Evolutionary conservation across 2,113 vertebrate species (phyloP).

Genomic region (Salminus brasiliensis): DNA sequence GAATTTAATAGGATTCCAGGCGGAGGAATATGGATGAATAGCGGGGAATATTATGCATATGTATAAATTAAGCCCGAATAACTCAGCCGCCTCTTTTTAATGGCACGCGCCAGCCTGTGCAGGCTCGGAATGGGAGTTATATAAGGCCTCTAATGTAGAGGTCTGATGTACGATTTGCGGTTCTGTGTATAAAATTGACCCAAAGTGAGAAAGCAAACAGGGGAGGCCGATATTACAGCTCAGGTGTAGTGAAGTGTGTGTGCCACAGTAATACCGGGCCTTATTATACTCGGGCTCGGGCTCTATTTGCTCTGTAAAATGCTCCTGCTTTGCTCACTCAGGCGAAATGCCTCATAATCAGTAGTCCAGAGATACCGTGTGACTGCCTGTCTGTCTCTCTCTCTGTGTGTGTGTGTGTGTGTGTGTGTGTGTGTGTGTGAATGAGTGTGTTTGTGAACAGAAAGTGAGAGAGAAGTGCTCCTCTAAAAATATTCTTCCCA

Average conservation of each 20-base stretch:
- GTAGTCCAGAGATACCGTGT: neutral
- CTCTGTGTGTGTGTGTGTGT: too few relatives aligned
- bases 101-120: slow-evolving; percentile 25
- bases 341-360: slow-evolving; percentile 5
- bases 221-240: slow-evolving; percentile 13
- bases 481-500: too few relatives aligned
- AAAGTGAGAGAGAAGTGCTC: too few relatives aligned
- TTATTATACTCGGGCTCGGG: slow-evolving; percentile 21
- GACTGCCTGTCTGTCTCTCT: neutral
- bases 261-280: slow-evolving; percentile 8
- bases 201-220: slow-evolving; percentile 29
- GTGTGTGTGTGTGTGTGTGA: too few relatives aligned
- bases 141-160: slow-evolving; percentile 29
- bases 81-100: slow-evolving; percentile 31
- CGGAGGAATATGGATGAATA: slow-evolving; percentile 67
- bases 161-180: slow-evolving; percentile 34
- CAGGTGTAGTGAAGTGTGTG: slow-evolving; percentile 25
- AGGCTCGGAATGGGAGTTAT: slow-evolving; percentile 31
- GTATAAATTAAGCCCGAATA: slow-evolving; percentile 69
- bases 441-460: too few relatives aligned
- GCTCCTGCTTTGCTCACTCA: slow-evolving; percentile 13
- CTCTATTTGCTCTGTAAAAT: neutral
- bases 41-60: slow-evolving; percentile 65
- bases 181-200: slow-evolving; percentile 34
- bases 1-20: slow-evolving; percentile 74